phyloP scores from a whole-genome alignment of 1,140 invertebrate genomes.

The Hyles euphorbiae region DNA sequence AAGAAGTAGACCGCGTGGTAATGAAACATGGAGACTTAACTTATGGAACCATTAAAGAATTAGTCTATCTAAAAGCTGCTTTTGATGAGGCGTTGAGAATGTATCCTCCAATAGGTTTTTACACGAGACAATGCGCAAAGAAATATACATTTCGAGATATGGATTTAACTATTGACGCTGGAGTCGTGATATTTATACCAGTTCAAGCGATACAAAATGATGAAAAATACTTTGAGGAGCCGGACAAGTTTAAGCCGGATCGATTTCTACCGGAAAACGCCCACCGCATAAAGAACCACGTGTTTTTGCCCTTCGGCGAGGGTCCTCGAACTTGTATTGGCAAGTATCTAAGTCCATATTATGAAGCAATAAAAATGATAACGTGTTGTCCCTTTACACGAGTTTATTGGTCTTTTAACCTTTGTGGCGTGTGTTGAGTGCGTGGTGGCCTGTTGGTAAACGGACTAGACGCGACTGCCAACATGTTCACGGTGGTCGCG shows the following conservation, averaged over 20 bases:
- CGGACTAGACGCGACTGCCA: too few relatives aligned
- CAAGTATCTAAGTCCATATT: too few relatives aligned
- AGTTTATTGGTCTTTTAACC: too few relatives aligned
- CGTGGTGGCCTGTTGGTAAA: too few relatives aligned
- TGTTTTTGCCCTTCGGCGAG: slow-evolving; percentile 33
- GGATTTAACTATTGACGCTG: slow-evolving; percentile 48
- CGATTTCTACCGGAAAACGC: slow-evolving; percentile 64
- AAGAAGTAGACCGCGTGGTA: slow-evolving; percentile 70
- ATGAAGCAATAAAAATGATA: too few relatives aligned
- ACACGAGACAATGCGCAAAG: slow-evolving; percentile 46
- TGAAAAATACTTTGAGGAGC: slow-evolving; percentile 70
- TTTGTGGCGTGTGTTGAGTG: too few relatives aligned
- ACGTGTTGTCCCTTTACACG: too few relatives aligned
- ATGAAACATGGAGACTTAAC: slow-evolving; percentile 38
- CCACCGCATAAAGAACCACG: slow-evolving; percentile 47
- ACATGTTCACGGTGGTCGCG: too few relatives aligned
- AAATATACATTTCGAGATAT: slow-evolving; percentile 58
- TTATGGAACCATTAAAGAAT: slow-evolving; percentile 51
- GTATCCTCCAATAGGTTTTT: slow-evolving; percentile 50
- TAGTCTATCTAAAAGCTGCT: slow-evolving; percentile 48
- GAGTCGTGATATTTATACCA: slow-evolving; percentile 44
- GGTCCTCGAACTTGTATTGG: slow-evolving; percentile 35
- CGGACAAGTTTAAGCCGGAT: slow-evolving; percentile 73
- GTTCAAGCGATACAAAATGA: slow-evolving; percentile 73
- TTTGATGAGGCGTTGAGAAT: slow-evolving; percentile 64